These are phyloP conservation scores for Pseudomyrmex cubaensis DNA, from an alignment of 1,140 invertebrate species.

Conservation along the genomic window DNA sequence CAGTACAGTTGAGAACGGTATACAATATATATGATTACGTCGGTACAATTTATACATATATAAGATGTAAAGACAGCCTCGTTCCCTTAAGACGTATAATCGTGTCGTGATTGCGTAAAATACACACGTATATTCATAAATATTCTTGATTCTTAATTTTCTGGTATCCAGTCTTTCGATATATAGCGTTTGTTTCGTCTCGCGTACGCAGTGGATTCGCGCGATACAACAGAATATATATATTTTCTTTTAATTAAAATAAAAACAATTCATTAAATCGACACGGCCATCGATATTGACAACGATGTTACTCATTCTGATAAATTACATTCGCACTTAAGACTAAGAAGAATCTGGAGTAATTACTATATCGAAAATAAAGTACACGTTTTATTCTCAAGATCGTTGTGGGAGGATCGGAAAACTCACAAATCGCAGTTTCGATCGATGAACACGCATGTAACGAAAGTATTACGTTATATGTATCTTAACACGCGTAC, in stretches of 20 bases:
- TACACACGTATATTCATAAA: slow-evolving; percentile 69
- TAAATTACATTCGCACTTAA: slow-evolving; percentile 57
- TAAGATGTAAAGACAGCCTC: slow-evolving; percentile 77
- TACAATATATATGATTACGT: slow-evolving; percentile 77
- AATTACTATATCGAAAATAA: slow-evolving; percentile 15
- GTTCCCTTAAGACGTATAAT: slow-evolving; percentile 73
- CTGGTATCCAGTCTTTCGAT: slow-evolving; percentile 78
- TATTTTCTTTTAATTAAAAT: slow-evolving; percentile 21
- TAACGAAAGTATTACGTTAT: slow-evolving; percentile 54
- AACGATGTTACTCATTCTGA: slow-evolving; percentile 7
- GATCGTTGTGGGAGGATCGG: not conserved
- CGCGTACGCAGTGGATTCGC: slow-evolving; percentile 33
- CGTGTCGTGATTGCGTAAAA: slow-evolving; percentile 79
- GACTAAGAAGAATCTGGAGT: slow-evolving; percentile 48
- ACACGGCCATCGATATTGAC: not conserved
- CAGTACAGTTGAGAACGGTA: slow-evolving; percentile 80
- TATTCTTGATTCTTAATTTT: slow-evolving; percentile 63
- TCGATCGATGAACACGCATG: slow-evolving; percentile 46
- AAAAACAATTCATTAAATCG: slow-evolving; percentile 13
- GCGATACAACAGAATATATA: slow-evolving; percentile 48
- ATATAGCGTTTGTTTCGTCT: slow-evolving; percentile 65
- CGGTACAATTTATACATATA: slow-evolving; percentile 72
- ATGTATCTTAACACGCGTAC: slow-evolving; percentile 61
- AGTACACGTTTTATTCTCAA: not conserved
- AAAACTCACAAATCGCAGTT: slow-evolving; percentile 31